Base-by-base conservation (phyloP, 2,888 invertebrate species). In the Epistrophe eligans region DNA sequence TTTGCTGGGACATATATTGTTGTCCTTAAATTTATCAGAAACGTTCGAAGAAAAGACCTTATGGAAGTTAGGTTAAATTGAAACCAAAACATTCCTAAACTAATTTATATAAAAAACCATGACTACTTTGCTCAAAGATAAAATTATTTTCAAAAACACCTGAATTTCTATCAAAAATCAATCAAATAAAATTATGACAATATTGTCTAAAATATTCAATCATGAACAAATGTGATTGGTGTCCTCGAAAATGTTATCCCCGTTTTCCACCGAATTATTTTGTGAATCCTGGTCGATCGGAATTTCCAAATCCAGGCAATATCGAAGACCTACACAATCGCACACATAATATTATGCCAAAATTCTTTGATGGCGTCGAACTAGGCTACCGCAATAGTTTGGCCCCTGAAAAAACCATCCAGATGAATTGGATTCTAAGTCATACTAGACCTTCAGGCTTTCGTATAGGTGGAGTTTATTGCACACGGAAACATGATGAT, bases 391-490 rank as follows among this genome's bases (percentile, higher is more conserved):
- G 88, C 45, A 91, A 91, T 79, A 89, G 91, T 5, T 77, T 93
- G 88, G 91, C 91, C 0, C 88, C 92, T 9, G 91, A 93, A 72
- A 92, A 92, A 88, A 89, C 84, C 24, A 80, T 93, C 1, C 89
- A 90, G 4, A 89, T 90, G 45, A 90, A 90, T 40, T 93, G 92
- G 92, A 84, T 91, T 0, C 79, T 93, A 50, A 93, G 93, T 80
- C 92, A 92, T 82, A 90, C 89, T 17, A 90, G 90, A 50, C 91
- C 93, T 0, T 90, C 92, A 0, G 93, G 93, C 11, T 92, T 92
- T 89, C 91, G 92, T 6, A 90, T 93, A 58, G 93, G 93, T 15
- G 93, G 93, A 1, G 89, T 91, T 15, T 92, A 92, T 81, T 90
- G 90, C 15, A 89, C 90, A 17, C 90, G 90, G 13, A 84, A 90